phyloP scores from a whole-genome alignment of 2,113 vertebrate genomes.

The Corydoras sp. region DNA sequence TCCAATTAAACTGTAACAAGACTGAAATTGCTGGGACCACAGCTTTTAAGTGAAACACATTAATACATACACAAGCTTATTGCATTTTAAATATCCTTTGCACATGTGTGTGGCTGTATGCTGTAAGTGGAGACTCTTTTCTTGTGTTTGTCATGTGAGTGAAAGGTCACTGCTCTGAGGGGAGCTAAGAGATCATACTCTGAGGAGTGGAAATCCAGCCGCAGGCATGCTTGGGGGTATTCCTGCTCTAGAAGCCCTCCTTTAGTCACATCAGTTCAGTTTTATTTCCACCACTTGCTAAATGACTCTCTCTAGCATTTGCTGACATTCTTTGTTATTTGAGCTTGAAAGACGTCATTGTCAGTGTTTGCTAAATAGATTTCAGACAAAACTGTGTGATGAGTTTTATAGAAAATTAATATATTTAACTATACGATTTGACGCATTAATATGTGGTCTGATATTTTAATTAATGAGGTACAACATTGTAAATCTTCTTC shows the following conservation, averaged over 20 bases:
- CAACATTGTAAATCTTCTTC: no score
- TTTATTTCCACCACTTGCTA: slow-evolving; percentile 10
- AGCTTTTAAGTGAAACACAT: background rate
- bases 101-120: slow-evolving; percentile 6
- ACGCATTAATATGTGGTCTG: no score
- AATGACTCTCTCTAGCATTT: background rate
- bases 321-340: background rate
- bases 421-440: no score
- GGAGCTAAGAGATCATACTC: slow-evolving; percentile 18
- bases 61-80: slow-evolving; percentile 4
- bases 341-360: background rate
- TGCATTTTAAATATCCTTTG: background rate
- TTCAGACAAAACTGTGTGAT: no score
- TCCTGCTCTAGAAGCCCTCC: slow-evolving; percentile 3
- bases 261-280: slow-evolving; percentile 24
- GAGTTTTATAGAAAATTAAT: no score
- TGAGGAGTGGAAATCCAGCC: slow-evolving; percentile 9
- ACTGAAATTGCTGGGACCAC: background rate
- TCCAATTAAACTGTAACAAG: no score
- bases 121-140: slow-evolving; percentile 15
- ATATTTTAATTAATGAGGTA: no score
- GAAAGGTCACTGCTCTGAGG: slow-evolving; percentile 29
- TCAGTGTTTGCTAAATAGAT: no score
- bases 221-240: slow-evolving; percentile 17
- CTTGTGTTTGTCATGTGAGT: background rate